Base-by-base conservation (phyloP, 2,797 vertebrate genomes). In the Nannoperca obscura region DNA sequence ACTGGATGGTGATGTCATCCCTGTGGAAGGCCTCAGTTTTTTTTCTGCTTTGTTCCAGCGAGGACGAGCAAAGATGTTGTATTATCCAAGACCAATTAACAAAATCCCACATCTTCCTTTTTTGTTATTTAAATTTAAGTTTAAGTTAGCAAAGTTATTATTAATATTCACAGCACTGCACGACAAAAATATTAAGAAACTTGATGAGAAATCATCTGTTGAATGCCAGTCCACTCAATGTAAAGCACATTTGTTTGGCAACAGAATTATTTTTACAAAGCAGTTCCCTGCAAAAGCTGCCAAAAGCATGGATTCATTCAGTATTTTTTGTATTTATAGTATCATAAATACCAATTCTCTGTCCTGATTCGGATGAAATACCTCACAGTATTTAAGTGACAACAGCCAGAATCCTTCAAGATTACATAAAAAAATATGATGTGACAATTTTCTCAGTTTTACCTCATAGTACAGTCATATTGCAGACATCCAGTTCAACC, bases 1-100 rank as follows among this genome's bases (percentile, higher is more conserved):
- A 54, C 85, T 88, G 78, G 50, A 64, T 74, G 77, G 65, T 89
- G 86, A 94, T 82, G 90, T 93, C 88, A 93, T 91, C 53, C 38
- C 82, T 87, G 70, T 85, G 74, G 86, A 86, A 83, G 82, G 80
- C 53, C 34, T 74, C 59, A 10, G n/a, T 60, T 71, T 82, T 73
- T 32, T 83, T 68, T 83, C 63, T 72, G 55, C 66, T 81, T 78
- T 71, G 75, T 62, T 80, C 77, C 59, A 49, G 12, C 1, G 40
- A 50, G 55, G 66, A 34, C 3, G 4, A 38, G 59, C 44, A 42
- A 57, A 19, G 0, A 12, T 2, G 47, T 5, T 0, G 10, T 15
- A 4, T 14, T 24, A 5, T 69, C 14, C 19, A 27, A 62, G 42
- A 12, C 22, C 55, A 66, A 50, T 67, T 44, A 36, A 47, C 30